Base-by-base conservation (phyloP, 2,113 vertebrate species). In the Catharus bicknelli region DNA sequence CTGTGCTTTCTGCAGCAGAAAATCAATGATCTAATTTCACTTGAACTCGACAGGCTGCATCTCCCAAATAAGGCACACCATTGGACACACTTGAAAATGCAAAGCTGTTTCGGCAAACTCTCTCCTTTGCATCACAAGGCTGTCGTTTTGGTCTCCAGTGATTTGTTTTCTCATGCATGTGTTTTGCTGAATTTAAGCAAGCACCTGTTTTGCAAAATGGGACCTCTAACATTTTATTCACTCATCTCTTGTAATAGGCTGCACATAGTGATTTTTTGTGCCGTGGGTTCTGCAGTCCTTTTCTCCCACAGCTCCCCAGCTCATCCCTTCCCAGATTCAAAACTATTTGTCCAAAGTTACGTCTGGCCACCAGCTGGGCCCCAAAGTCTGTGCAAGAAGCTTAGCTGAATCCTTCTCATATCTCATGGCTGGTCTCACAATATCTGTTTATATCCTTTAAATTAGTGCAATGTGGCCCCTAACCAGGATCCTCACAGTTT, bases 281-380 rank as follows among this genome's bases (percentile, higher is more conserved):
- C 68, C 0, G 0, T 87, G 78, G 48, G 50, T 70, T 91, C 79
- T 72, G n/a, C 42, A 45, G 62, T 18, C 22, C 19, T 68, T 77
- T 74, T 42, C 82, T 95, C 89, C 67, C 83, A 57, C 29, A 84
- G 43, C 30, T 84, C 63, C 74, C 30, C 6, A 1, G 10, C 32
- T 94, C 80, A 94, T 76, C 79, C 55, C 76, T 81, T 91, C 53
- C 63, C 74, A 88, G 76, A 75, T 90, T 86, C 61, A 80, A 75
- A 95, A 83, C 68, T 76, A 19, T 78, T 70, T 53, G 70, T 42
- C 67, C 1, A 17, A 51, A 82, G 76, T 93, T 94, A 81, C 0
- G 83, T 91, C 95, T 96, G 93, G 92, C 67, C 78, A 93, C 94
- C 95, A 97, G 93, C 96, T 95, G 94, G 93, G 75, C 47, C 72